Evolutionary conservation across 2,797 vertebrate species (phyloP).

Genomic region (Acanthopagrus latus): DNA sequence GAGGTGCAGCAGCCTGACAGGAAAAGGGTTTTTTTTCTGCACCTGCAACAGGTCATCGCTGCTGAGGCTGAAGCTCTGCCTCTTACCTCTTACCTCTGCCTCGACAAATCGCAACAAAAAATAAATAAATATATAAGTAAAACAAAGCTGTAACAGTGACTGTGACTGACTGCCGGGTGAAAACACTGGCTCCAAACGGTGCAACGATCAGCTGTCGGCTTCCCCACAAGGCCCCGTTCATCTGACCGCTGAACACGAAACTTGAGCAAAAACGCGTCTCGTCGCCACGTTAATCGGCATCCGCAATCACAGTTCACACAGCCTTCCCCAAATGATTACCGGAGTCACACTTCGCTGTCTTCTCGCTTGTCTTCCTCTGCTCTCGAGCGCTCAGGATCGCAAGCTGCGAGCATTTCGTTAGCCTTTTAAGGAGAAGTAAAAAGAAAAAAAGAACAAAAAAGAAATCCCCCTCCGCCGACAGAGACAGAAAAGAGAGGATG

Average conservation of each 20-base stretch:
- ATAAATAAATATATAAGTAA: no score
- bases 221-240: not conserved
- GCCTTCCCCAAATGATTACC: not conserved
- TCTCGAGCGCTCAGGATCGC: not conserved
- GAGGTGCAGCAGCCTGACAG: conserved; percentile 34
- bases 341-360: not conserved
- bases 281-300: conserved; percentile 5
- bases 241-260: conserved; percentile 29
- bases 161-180: not conserved
- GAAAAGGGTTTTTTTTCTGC: conserved; percentile 20
- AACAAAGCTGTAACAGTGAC: not conserved
- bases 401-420: conserved; percentile 23
- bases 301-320: conserved; percentile 45
- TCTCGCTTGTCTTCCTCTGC: not conserved
- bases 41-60: conserved; percentile 70
- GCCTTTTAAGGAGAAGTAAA: conserved; percentile 59
- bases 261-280: conserved; percentile 28
- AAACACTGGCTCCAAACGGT: not conserved
- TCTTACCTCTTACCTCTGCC: no score
- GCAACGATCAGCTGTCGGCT: not conserved
- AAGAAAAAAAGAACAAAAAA: no score
- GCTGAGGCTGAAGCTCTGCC: conserved; percentile 20
- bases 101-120: not conserved
- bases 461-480: conserved; percentile 10
- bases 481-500: conserved; percentile 49